phyloP scores from a whole-genome alignment of 2,113 vertebrate genomes.

The Crotalus tigris region DNA sequence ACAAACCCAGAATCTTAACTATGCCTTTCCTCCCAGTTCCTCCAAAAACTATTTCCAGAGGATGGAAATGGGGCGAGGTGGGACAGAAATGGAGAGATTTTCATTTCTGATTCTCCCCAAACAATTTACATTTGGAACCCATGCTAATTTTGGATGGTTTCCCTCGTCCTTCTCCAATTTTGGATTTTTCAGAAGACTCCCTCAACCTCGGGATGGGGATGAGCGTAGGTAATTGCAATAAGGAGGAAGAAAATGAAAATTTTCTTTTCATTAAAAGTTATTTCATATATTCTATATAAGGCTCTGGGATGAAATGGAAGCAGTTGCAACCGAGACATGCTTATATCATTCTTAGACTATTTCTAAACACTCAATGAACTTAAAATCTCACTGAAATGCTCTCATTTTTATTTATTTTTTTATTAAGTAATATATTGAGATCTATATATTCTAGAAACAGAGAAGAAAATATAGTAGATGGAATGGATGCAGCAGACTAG shows the following conservation, averaged over 20 bases:
- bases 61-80: background rate
- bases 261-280: background rate
- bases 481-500: background rate
- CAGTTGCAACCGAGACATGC: background rate
- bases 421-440: background rate
- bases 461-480: background rate
- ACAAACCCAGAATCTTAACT: too few relatives aligned
- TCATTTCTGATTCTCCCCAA: background rate
- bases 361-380: background rate
- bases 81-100: background rate
- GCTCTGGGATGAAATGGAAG: background rate
- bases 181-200: background rate
- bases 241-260: background rate
- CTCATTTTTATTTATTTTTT: background rate
- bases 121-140: background rate
- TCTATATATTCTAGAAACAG: background rate
- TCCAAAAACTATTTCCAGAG: background rate
- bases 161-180: background rate
- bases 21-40: too few relatives aligned
- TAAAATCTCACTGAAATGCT: background rate
- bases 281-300: background rate
- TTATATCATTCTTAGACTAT: background rate
- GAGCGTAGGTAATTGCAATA: background rate
- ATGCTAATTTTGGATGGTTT: background rate
- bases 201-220: background rate